These are phyloP conservation scores for Melanotaenia pygmaea DNA, from an alignment of 2,797 vertebrate species.

Conservation along the genomic window DNA sequence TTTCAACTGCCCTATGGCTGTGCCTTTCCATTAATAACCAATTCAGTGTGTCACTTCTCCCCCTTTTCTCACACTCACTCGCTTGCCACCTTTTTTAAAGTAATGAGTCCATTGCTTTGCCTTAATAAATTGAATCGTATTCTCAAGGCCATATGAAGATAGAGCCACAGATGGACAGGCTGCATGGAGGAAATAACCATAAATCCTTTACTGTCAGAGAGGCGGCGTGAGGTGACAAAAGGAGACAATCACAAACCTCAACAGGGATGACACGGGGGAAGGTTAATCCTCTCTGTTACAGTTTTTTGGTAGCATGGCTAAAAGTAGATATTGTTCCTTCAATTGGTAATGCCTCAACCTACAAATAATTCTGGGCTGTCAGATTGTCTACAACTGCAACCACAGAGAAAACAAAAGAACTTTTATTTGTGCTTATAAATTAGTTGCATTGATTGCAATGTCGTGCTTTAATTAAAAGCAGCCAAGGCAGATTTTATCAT, in stretches of 20 bases:
- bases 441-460: conserved; percentile 30
- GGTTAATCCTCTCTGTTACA: conserved; percentile 48
- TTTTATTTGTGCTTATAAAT: conserved; percentile 35
- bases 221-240: conserved; percentile 90
- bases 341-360: conserved; percentile 23
- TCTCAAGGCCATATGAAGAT: conserved; percentile 99
- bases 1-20: conserved; percentile 99
- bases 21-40: conserved; percentile 99
- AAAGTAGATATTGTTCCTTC: conserved; percentile 35
- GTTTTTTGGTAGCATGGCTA: conserved; percentile 27
- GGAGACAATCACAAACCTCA: conserved; percentile 78
- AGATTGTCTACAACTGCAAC: conserved; percentile 19
- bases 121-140: conserved; percentile 99
- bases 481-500: conserved; percentile 53
- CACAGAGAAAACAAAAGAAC: conserved; percentile 23
- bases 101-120: conserved; percentile 99
- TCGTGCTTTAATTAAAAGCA: conserved; percentile 30
- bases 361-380: conserved; percentile 37
- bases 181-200: conserved; percentile 93
- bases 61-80: conserved; percentile 64
- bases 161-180: conserved; percentile 97
- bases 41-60: conserved; percentile 98
- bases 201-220: conserved; percentile 97
- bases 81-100: conserved; percentile 92
- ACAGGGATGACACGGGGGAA: conserved; percentile 68